Evolutionary conservation across 2,797 vertebrate species (phyloP), one percentile per base, ranked within the genome.

Genomic region (Hippocampus kuda): DNA sequence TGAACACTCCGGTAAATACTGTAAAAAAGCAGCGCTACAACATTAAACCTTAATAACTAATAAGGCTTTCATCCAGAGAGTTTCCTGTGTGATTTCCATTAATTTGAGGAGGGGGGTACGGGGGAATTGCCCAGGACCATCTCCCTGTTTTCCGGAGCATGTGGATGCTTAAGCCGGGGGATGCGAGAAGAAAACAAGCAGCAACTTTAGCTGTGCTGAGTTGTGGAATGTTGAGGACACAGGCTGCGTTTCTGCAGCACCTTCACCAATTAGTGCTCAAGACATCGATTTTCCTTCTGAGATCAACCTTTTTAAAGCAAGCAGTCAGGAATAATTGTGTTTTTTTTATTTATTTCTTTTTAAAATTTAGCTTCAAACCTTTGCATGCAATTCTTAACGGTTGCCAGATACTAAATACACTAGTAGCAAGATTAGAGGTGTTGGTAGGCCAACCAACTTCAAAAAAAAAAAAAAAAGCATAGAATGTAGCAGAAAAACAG

Each of bases 31-130:
- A 82, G 79, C 69, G 84, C 83, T 84, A 88, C 85, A 88, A 88
- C 88, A 89, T 90, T 88, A 89, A 90, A 87, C 82, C 86, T 89
- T 89, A 85, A 90, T 87, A 88, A 88, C 83, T 86, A 86, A 86
- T 85, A 86, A 84, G 73, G 84, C 86, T 86, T 89, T 88, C 86
- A 89, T 89, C 88, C 82, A 80, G 83, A 81, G 86, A 88, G 80
- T 89, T 65, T 90, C 87, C 89, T 88, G 86, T 88, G 84, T 82
- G 88, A 85, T 88, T 88, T 87, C 84, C 87, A 89, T 89, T 89
- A 86, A 89, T 82, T 83, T 74, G 69, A 60, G 72, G 75, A 83
- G 84, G 81, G 78, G 78, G 24, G 84, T 71, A 60, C 2, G 72
- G 72, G 83, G 84, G 82, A 80, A 86, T 87, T 53, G 84, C 89